phyloP scores from a whole-genome alignment of 1,140 invertebrate genomes.

The Drosophila trapezifrons region DNA sequence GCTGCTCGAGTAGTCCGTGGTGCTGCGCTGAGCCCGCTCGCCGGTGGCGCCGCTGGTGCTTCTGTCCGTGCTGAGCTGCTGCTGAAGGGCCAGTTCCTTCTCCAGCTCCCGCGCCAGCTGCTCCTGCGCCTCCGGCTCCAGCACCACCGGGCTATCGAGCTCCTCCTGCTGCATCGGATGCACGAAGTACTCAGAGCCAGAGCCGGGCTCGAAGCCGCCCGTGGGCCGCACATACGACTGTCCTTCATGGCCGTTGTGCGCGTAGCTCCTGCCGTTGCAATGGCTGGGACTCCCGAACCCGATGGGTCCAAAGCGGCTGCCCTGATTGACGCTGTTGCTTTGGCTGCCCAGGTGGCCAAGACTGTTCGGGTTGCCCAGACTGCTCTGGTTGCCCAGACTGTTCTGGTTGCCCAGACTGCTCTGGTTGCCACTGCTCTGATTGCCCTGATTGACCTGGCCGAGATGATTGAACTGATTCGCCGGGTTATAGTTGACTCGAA shows the following conservation, averaged over 20 bases:
- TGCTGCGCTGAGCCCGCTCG: not conserved
- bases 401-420: no score
- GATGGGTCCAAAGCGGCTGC: slow-evolving; percentile 14
- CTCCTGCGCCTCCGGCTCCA: not conserved
- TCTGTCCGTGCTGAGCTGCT: not conserved
- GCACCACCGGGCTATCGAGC: not conserved
- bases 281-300: slow-evolving; percentile 3
- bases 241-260: not conserved
- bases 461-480: not conserved
- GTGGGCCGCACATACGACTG: not conserved
- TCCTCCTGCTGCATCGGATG: not conserved
- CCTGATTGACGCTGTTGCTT: not conserved
- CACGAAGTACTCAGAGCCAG: not conserved
- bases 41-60: slow-evolving; percentile 3
- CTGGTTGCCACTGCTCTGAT: no score
- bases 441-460: no score
- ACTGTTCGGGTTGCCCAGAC: no score
- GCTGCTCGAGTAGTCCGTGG: slow-evolving; percentile 1
- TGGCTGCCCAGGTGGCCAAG: not conserved
- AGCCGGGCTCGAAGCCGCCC: not conserved
- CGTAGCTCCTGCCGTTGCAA: not conserved
- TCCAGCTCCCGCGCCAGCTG: not conserved
- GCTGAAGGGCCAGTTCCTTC: not conserved
- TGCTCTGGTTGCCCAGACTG: no score
- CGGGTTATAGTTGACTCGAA: not conserved